phyloP scores from a whole-genome alignment of 2,797 vertebrate genomes.

The Sebastes melanostomus region DNA sequence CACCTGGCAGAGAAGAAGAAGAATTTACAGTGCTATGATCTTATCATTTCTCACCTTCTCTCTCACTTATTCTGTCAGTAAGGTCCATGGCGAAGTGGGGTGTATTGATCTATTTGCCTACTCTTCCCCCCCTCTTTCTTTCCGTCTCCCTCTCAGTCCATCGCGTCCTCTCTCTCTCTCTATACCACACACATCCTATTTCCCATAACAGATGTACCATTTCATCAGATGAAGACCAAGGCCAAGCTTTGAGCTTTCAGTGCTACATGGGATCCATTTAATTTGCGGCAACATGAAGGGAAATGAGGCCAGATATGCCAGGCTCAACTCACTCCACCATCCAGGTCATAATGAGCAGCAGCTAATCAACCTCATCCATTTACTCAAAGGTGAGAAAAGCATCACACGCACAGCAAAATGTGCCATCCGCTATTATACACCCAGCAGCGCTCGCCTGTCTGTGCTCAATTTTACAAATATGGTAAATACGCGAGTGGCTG shows the following conservation, averaged over 20 bases:
- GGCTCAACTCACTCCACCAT: slow-evolving; percentile 53
- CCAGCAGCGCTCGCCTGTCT: slow-evolving; percentile 30
- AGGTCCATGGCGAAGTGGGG: slow-evolving; percentile 21
- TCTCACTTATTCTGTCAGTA: slow-evolving; percentile 46
- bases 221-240: slow-evolving; percentile 76
- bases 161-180: not conserved
- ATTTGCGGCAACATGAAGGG: slow-evolving; percentile 73
- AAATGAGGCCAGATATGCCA: slow-evolving; percentile 71
- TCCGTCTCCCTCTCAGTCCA: slow-evolving; percentile 19
- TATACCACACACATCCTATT: slow-evolving; percentile 48
- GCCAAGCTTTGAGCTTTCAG: slow-evolving; percentile 66
- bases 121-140: slow-evolving; percentile 22
- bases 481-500: slow-evolving; percentile 35
- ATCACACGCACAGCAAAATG: slow-evolving; percentile 29
- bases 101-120: slow-evolving; percentile 63
- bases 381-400: slow-evolving; percentile 62
- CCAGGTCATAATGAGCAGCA: slow-evolving; percentile 69
- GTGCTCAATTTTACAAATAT: slow-evolving; percentile 61
- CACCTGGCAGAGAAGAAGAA: not conserved
- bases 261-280: slow-evolving; percentile 73
- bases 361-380: slow-evolving; percentile 76
- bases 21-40: slow-evolving; percentile 52
- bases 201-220: slow-evolving; percentile 73
- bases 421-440: not conserved
- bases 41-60: slow-evolving; percentile 59